Percentiles rank a stretch among this genome's conserved stretches.
phyloP scores from a whole-genome alignment of 2,888 invertebrate genomes.

The Galerucella pusilla region DNA sequence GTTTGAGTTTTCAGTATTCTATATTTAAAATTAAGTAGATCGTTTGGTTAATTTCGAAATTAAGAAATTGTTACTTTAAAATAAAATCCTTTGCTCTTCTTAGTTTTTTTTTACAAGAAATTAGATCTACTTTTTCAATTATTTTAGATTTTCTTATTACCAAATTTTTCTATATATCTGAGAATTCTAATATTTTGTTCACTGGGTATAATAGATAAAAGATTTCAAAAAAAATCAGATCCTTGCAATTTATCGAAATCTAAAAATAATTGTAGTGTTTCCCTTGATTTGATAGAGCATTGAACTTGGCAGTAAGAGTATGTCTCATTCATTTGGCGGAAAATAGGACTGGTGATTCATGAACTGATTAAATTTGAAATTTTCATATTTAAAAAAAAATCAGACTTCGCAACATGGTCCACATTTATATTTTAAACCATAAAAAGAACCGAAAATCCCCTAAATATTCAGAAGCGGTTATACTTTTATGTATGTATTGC shows the following conservation, averaged over 20 bases:
- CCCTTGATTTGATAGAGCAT: slow-evolving; percentile 37
- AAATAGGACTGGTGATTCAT: slow-evolving; percentile 24
- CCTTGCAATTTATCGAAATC: slow-evolving; percentile 14
- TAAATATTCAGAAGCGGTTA: slow-evolving; percentile 64
- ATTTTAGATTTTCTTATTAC: too few relatives aligned
- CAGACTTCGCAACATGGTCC: not conserved
- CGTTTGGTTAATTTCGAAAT: not conserved
- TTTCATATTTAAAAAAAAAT: not conserved
- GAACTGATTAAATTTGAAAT: not conserved
- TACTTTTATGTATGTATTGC: slow-evolving; percentile 59
- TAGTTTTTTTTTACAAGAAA: too few relatives aligned
- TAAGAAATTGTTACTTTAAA: not conserved
- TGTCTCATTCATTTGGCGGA: slow-evolving; percentile 41
- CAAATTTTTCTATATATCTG: too few relatives aligned
- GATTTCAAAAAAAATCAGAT: not conserved
- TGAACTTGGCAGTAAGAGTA: slow-evolving; percentile 44
- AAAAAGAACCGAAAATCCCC: slow-evolving; percentile 57
- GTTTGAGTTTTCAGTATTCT: too few relatives aligned
- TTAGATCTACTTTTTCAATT: not conserved
- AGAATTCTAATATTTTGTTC: too few relatives aligned
- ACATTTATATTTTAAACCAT: slow-evolving; percentile 2
- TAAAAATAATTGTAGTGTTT: slow-evolving; percentile 42
- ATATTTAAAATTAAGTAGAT: too few relatives aligned
- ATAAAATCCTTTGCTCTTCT: not conserved
- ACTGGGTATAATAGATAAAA: not conserved